phyloP scores from a whole-genome alignment of 2,113 vertebrate genomes.

The Machaerirhynchus nigripectus region DNA sequence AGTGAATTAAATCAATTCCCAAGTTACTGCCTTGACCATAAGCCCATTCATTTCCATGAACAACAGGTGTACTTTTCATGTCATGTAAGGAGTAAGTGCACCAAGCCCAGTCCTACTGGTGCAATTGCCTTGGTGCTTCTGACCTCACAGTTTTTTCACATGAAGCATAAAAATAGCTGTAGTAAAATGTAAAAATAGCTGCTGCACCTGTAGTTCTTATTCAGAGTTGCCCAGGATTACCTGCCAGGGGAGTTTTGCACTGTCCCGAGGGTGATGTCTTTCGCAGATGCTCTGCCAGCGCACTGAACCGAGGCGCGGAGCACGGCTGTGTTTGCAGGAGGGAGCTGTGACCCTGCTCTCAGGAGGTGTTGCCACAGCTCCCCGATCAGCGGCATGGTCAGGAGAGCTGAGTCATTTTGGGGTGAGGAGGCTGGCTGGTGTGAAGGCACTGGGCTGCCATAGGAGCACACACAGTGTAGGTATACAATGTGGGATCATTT shows the following conservation, averaged over 20 bases:
- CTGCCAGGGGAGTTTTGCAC: not conserved
- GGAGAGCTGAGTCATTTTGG: not conserved
- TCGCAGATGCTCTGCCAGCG: not conserved
- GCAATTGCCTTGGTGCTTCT: not conserved
- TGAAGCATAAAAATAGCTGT: not conserved
- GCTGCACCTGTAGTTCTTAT: not conserved
- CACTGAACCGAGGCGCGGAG: accelerated
- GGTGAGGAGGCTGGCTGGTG: not conserved
- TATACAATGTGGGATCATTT: accelerated
- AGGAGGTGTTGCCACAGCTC: not conserved
- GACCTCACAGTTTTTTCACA: not conserved
- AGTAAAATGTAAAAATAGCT: not conserved
- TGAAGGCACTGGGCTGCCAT: not conserved
- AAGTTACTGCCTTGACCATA: not conserved
- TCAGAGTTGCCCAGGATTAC: not conserved
- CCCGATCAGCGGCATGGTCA: accelerated
- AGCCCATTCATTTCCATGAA: not conserved
- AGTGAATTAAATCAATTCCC: not conserved
- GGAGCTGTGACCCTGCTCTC: not conserved
- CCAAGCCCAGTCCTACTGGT: not conserved
- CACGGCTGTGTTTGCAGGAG: accelerated
- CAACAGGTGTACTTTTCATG: not conserved
- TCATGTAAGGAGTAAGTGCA: accelerated
- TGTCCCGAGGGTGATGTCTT: not conserved
- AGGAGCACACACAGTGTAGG: accelerated